phyloP scores from a whole-genome alignment of 2,797 vertebrate species.

The Scarus forsteni region DNA sequence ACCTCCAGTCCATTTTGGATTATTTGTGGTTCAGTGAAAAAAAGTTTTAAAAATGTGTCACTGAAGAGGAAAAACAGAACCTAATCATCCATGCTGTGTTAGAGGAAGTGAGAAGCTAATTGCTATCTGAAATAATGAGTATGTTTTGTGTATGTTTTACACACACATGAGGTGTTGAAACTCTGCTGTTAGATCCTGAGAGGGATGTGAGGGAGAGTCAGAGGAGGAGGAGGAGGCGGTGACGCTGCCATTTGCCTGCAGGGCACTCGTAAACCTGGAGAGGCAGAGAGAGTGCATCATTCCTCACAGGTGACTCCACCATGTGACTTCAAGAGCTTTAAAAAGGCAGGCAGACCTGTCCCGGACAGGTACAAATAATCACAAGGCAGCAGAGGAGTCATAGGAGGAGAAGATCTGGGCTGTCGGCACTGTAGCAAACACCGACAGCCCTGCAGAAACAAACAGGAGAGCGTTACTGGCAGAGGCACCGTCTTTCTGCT shows the following conservation, averaged over 20 bases:
- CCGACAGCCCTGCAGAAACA: conserved; percentile 65
- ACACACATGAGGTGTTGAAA: conserved; percentile 64
- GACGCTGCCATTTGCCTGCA: conserved; percentile 84
- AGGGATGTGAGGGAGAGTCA: conserved; percentile 79
- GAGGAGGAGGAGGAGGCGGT: conserved; percentile 73
- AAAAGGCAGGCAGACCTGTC: conserved; percentile 82
- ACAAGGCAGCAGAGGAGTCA: conserved; percentile 67
- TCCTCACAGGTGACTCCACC: conserved; percentile 85
- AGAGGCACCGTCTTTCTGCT: neutral
- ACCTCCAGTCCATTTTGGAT: neutral
- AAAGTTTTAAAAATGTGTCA: too few relatives aligned
- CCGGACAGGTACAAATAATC: conserved; percentile 71
- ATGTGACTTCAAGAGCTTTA: conserved; percentile 86
- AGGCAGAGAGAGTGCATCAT: conserved; percentile 76
- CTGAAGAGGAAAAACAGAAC: neutral
- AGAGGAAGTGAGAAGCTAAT: conserved; percentile 34
- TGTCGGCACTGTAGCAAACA: conserved; percentile 56
- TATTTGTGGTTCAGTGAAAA: neutral
- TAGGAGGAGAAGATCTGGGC: conserved; percentile 58
- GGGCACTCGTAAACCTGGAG: conserved; percentile 82
- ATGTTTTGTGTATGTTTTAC: conserved; percentile 53
- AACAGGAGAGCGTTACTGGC: neutral
- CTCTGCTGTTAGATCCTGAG: conserved; percentile 58
- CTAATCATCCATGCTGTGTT: conserved; percentile 17
- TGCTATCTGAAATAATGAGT: conserved; percentile 40